Evolutionary conservation across 2,888 invertebrate genomes (phyloP).

Genomic region (Heteromyza rotundicornis): DNA sequence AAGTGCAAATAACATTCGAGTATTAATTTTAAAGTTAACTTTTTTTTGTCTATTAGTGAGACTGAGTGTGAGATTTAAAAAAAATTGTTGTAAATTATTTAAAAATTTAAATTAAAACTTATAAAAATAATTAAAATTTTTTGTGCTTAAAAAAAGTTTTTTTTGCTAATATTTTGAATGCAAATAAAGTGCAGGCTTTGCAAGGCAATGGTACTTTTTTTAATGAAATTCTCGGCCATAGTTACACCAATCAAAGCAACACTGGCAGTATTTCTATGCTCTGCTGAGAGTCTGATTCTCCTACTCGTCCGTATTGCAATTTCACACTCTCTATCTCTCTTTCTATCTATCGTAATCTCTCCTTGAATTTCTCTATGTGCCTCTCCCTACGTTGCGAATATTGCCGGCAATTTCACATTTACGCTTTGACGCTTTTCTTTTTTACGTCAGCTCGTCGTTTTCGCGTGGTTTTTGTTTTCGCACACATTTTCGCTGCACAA

Average conservation of each 20-base stretch:
- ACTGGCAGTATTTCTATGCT: too few species aligned
- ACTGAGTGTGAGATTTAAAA: too few species aligned
- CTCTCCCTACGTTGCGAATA: not conserved
- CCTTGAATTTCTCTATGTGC: not conserved
- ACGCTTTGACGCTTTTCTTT: not conserved
- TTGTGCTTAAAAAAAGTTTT: not conserved
- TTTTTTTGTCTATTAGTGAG: too few species aligned
- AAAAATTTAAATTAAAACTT: not conserved
- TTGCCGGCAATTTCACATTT: conserved; percentile 1
- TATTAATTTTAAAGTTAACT: too few species aligned
- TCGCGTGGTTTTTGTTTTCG: conserved; percentile 4
- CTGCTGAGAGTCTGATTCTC: too few species aligned
- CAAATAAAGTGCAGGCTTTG: too few species aligned
- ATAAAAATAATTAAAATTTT: not conserved
- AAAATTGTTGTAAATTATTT: not conserved
- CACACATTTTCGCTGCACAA: conserved; percentile 13
- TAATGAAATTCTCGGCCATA: too few species aligned
- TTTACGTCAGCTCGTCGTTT: not conserved
- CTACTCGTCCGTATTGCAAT: not conserved
- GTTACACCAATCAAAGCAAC: too few species aligned
- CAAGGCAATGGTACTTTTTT: too few species aligned
- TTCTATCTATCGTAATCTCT: not conserved
- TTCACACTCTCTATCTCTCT: not conserved
- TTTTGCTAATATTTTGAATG: too few species aligned
- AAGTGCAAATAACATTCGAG: too few species aligned